Evolutionary conservation across 2,888 invertebrate species (phyloP), one percentile per base, ranked within the genome.

Genomic region (Syritta pipiens): DNA sequence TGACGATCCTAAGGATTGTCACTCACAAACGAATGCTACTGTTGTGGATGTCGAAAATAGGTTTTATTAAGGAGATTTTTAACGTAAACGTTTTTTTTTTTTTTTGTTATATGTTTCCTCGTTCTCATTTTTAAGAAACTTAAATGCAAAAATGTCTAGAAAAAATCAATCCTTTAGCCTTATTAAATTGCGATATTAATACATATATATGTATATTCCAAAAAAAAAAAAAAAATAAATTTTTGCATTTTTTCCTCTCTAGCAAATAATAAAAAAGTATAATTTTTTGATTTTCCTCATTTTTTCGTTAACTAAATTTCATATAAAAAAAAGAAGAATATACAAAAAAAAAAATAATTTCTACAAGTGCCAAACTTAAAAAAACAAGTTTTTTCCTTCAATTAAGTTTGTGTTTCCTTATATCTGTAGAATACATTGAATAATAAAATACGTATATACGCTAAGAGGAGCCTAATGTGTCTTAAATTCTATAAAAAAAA

Each of bases 41-140:
- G 85, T 85, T 82, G 84, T 84, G 83, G 86, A 88, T 82, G 85
- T 85, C 82, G 84, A 84, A 83, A 86, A 88, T 86, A 84, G 85
- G 84, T 88, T 87, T 84, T 88, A 88, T 86, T 88, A 85, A 87
- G 87, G 86, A 86, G 87, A 88, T 86, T n/a, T n/a, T n/a, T n/a
- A n/a, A n/a, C n/a, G n/a, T n/a, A n/a, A n/a, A n/a, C n/a, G n/a
- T n/a, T 32, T 32, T 32, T 17, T 19, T 12, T 42, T 48, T 19
- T n/a, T 9, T 67, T 67, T 65, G 44, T 67, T 40, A 40, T 68
- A 53, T 69, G 32, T 53, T 49, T 74, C 71, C 28, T 48, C n/a
- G n/a, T n/a, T n/a, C n/a, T n/a, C n/a, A n/a, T n/a, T n/a, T n/a
- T n/a, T n/a, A n/a, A n/a, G n/a, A n/a, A n/a, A n/a, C n/a, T n/a